Conservation (phyloP, 1,140 invertebrate genomes). For the Aphaenogaster floridana region DNA sequence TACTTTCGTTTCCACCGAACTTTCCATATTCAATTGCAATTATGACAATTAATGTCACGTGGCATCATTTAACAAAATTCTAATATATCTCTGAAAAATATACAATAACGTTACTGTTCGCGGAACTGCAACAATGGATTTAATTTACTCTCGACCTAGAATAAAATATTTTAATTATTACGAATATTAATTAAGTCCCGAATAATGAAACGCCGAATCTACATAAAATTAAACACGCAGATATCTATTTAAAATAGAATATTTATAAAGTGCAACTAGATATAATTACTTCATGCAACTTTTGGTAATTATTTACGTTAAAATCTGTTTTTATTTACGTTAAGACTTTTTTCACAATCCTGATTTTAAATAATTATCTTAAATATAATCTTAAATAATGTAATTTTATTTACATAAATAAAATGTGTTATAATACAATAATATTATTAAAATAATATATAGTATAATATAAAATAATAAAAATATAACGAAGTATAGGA, state of each 20-base stretch:
- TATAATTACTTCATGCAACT: neutral
- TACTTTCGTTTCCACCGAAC: constrained; percentile 14
- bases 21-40: constrained; percentile 63
- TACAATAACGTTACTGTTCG: neutral
- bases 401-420: neutral
- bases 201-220: neutral
- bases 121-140: neutral
- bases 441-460: neutral
- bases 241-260: constrained; percentile 2
- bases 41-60: neutral
- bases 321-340: neutral
- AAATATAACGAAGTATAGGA: neutral
- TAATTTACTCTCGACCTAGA: neutral
- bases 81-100: constrained; percentile 34
- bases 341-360: neutral
- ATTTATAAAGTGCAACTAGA: neutral
- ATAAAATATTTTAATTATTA: neutral
- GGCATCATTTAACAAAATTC: neutral
- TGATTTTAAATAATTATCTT: neutral
- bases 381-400: too few species aligned
- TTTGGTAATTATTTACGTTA: neutral
- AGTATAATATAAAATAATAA: neutral
- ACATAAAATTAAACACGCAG: neutral
- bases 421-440: neutral
- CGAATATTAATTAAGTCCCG: neutral